Evolutionary conservation across 2,888 invertebrate genomes (phyloP).

Genomic region (Rhagonycha fulva): DNA sequence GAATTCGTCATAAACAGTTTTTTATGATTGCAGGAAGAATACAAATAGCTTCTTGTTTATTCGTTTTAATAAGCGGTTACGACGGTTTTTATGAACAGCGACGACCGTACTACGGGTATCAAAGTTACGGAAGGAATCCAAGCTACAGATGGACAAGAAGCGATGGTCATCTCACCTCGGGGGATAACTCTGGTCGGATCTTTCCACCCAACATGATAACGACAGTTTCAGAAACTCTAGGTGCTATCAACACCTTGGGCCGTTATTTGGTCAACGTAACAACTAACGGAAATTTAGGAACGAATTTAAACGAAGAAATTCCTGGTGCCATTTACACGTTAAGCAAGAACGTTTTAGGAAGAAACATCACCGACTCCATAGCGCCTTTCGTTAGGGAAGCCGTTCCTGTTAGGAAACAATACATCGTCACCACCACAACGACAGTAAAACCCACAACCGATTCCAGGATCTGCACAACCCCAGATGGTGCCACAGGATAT

Average conservation of each 20-base stretch:
- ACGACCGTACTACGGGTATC: neutral
- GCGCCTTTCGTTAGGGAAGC: slow-evolving; percentile 67
- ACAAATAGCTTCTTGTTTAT: neutral
- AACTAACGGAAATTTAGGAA: slow-evolving; percentile 54
- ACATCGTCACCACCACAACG: slow-evolving; percentile 42
- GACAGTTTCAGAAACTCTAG: slow-evolving; percentile 66
- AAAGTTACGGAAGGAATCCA: neutral
- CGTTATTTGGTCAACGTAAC: slow-evolving; percentile 85
- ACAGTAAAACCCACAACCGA: slow-evolving; percentile 58
- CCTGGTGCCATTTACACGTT: slow-evolving; percentile 79
- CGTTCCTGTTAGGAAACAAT: slow-evolving; percentile 38
- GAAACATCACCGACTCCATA: slow-evolving; percentile 80
- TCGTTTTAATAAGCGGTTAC: neutral
- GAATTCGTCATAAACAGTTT: neutral
- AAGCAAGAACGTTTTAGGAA: slow-evolving; percentile 77
- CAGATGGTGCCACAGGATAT: slow-evolving; percentile 75
- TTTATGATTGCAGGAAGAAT: neutral
- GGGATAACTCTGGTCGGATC: slow-evolving; percentile 46
- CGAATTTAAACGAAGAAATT: slow-evolving; percentile 58
- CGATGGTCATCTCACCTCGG: slow-evolving; percentile 6
- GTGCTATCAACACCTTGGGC: slow-evolving; percentile 85
- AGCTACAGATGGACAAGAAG: neutral
- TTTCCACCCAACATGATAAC: slow-evolving; percentile 54
- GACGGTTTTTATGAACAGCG: neutral
- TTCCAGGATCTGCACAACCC: slow-evolving; percentile 76